These are phyloP conservation scores for Motacilla alba DNA, from an alignment of 2,113 vertebrate genomes.

Conservation along the genomic window DNA sequence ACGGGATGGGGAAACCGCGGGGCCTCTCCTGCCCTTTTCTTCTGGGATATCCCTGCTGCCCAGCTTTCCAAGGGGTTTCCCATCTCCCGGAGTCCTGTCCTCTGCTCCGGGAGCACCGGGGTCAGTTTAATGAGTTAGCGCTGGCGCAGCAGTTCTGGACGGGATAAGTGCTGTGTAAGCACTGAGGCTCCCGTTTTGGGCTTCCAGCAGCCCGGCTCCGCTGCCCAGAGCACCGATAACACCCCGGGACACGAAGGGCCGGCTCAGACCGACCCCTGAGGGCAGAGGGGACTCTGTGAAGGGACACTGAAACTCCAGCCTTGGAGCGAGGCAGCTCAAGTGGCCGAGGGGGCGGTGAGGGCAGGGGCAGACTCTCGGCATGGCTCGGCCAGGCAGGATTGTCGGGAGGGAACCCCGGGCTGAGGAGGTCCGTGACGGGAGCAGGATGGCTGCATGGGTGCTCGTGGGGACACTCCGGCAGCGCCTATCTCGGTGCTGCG, in stretches of 20 bases:
- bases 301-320: not conserved
- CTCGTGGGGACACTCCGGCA: rapidly evolving
- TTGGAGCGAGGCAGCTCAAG: not conserved
- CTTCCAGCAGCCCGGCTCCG: not conserved
- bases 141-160: conserved; percentile 34
- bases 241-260: not conserved
- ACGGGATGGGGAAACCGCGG: not conserved
- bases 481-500: rapidly evolving
- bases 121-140: conserved; percentile 22
- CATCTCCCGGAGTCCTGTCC: not conserved
- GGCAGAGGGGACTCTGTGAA: not conserved
- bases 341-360: rapidly evolving
- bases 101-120: conserved; percentile 13
- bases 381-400: not conserved
- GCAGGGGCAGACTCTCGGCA: not conserved
- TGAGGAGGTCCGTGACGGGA: rapidly evolving
- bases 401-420: rapidly evolving
- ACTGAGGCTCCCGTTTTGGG: not conserved
- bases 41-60: not conserved
- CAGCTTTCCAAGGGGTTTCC: not conserved
- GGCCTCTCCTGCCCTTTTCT: not conserved
- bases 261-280: not conserved
- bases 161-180: conserved; percentile 41
- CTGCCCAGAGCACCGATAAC: not conserved
- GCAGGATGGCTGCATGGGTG: rapidly evolving